These are phyloP conservation scores for Zalophus californianus DNA, from an alignment of 2,797 vertebrate species.

Conservation along the genomic window DNA sequence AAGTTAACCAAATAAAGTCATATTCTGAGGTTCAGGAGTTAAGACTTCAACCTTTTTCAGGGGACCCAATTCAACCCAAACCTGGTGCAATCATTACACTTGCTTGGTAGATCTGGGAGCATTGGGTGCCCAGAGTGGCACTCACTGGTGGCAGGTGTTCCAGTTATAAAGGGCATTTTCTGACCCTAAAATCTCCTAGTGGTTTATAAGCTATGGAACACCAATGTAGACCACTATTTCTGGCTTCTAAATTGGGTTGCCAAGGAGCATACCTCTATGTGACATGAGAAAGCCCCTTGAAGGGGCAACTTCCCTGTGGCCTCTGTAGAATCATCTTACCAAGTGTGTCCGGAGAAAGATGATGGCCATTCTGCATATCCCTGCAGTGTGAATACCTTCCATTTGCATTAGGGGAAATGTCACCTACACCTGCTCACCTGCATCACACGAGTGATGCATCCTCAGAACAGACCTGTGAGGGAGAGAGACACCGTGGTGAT, in stretches of 20 bases:
- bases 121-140: too few species aligned
- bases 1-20: not conserved
- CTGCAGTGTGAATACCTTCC: not conserved
- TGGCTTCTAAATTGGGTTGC: not conserved
- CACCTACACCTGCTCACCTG: fast-evolving
- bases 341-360: not conserved
- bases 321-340: not conserved
- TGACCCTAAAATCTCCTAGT: not conserved
- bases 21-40: not conserved
- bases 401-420: not conserved
- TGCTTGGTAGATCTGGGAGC: not conserved
- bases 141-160: not conserved
- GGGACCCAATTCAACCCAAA: not conserved
- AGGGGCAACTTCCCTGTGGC: not conserved
- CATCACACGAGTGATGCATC: too few species aligned
- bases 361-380: not conserved
- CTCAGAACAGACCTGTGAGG: not conserved
- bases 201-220: not conserved
- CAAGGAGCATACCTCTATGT: not conserved
- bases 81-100: too few species aligned
- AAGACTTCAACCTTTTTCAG: not conserved
- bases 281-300: not conserved
- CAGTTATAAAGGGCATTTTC: too few species aligned
- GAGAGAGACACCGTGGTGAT: fast-evolving
- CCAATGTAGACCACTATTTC: not conserved